phyloP scores from a whole-genome alignment of 2,113 vertebrate species.

The Cyprinodon brontotheroides region DNA sequence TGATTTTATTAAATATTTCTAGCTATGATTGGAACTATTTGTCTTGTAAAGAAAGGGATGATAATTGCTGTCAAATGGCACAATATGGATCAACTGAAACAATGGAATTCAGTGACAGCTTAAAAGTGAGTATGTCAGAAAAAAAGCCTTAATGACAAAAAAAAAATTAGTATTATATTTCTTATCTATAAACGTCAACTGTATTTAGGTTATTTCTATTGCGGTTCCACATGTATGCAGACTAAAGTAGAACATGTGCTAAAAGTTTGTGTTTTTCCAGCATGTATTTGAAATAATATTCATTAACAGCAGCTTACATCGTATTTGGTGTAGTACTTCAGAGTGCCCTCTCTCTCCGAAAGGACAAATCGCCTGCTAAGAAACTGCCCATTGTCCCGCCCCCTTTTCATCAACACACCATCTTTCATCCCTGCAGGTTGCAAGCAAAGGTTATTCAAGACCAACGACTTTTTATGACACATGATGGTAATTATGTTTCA shows the following conservation, averaged over 20 bases:
- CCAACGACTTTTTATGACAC: background rate
- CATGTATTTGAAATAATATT: background rate
- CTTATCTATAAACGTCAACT: background rate
- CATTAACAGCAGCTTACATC: constrained; percentile 80
- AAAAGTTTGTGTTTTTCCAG: background rate
- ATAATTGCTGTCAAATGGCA: background rate
- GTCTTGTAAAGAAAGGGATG: too few species aligned
- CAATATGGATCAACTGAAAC: too few species aligned
- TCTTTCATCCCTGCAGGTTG: constrained; percentile 80
- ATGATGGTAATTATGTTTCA: background rate
- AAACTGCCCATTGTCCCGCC: constrained; percentile 89
- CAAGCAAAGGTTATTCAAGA: constrained; percentile 11
- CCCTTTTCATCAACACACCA: constrained; percentile 87
- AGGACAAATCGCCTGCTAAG: constrained; percentile 86
- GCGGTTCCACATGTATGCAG: background rate
- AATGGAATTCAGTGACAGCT: background rate
- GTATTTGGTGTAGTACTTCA: constrained; percentile 89
- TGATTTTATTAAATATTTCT: too few species aligned
- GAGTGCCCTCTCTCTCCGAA: constrained; percentile 84
- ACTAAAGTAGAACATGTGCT: background rate
- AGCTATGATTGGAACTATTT: too few species aligned
- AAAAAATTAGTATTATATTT: background rate
- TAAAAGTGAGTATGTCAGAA: background rate
- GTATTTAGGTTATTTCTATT: constrained; percentile 9
- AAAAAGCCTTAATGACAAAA: background rate